phyloP scores from a whole-genome alignment of 2,888 invertebrate species.

The Lysandra coridon region DNA sequence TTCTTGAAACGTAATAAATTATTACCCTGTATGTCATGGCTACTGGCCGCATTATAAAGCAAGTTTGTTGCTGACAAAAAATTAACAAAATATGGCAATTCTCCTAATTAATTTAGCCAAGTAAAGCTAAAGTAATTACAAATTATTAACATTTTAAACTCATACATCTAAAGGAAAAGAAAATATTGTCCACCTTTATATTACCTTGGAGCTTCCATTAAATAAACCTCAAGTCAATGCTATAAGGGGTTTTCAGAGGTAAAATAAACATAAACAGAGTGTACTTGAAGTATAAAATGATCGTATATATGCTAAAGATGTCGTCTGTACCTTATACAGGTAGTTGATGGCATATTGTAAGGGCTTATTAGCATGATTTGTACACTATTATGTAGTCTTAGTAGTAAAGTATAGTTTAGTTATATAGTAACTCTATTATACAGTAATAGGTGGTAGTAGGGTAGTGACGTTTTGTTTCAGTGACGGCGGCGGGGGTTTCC shows the following conservation, averaged over 20 bases:
- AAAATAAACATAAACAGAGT: background rate
- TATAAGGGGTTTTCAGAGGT: background rate
- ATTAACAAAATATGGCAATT: background rate
- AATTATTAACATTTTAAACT: slow-evolving; percentile 3
- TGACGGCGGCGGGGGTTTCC: no score
- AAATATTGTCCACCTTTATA: background rate
- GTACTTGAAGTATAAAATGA: background rate
- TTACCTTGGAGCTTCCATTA: background rate
- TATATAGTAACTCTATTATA: background rate
- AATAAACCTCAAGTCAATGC: background rate
- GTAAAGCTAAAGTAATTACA: slow-evolving; percentile 3
- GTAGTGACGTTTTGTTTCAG: no score
- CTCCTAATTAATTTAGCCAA: slow-evolving; percentile 9
- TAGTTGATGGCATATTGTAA: slow-evolving; percentile 17
- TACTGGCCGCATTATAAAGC: background rate
- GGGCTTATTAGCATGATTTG: slow-evolving; percentile 12
- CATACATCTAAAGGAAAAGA: background rate
- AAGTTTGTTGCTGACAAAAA: slow-evolving; percentile 17
- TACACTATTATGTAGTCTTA: background rate
- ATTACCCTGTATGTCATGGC: background rate
- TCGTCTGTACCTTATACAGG: slow-evolving; percentile 7
- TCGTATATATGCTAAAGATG: slow-evolving; percentile 18
- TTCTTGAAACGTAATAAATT: background rate
- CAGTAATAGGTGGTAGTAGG: background rate
- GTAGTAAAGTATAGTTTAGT: background rate